Percentiles rank a stretch among this genome's conserved stretches.
Evolutionary conservation across 2,113 vertebrate species (phyloP).

Genomic region (Danio rerio): GRCz12tu NC_133187.1:31390001-31390500

Average conservation of each 20-base stretch:
- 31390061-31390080: constrained; percentile 24
- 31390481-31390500: no score
- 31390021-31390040: constrained; percentile 27
- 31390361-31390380: no score
- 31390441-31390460: no score
- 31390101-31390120: constrained; percentile 40
- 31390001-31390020: constrained; percentile 48
- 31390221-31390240: constrained; percentile 53
- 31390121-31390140: constrained; percentile 12
- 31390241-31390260: constrained; percentile 18
- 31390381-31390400: no score
- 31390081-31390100: constrained; percentile 33
- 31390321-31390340: no score
- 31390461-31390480: no score
- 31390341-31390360: no score
- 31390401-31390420: no score
- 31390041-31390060: constrained; percentile 8
- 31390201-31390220: constrained; percentile 18
- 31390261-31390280: constrained; percentile 15
- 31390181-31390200: constrained; percentile 20
- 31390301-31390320: constrained; percentile 18
- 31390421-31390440: no score
- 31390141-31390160: constrained; percentile 25
- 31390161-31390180: constrained; percentile 20
- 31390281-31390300: constrained; percentile 31